These are phyloP conservation scores for Planiliza haematocheilus DNA, from an alignment of 2,113 vertebrate genomes.

Conservation along the genomic window DNA sequence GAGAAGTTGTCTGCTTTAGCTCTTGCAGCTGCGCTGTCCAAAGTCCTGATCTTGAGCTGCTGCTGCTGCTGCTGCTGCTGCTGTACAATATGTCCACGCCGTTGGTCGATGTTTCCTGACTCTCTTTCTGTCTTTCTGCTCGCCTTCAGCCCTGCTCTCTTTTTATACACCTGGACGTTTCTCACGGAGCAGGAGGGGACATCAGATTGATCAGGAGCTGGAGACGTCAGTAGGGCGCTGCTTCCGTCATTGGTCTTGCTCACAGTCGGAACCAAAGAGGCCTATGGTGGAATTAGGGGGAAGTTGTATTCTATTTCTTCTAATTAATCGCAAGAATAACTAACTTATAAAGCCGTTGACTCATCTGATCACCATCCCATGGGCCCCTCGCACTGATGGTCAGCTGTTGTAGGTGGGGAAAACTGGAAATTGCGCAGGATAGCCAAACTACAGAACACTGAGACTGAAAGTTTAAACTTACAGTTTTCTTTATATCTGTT, in stretches of 20 bases:
- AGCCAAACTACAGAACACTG: neutral
- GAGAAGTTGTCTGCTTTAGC: conserved; percentile 40
- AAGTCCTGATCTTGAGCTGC: conserved; percentile 77
- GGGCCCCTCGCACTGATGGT: neutral
- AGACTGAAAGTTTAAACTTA: neutral
- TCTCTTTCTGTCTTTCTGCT: conserved; percentile 66
- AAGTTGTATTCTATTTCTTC: conserved; percentile 42
- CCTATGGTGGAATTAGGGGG: conserved; percentile 51
- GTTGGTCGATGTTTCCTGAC: conserved; percentile 64
- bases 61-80: conserved; percentile 34
- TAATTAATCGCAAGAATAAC: conserved; percentile 59
- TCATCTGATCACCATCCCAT: conserved; percentile 57
- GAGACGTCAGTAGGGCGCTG: conserved; percentile 91
- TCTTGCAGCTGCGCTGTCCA: conserved; percentile 74
- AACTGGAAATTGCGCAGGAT: neutral
- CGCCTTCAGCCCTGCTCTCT: conserved; percentile 55
- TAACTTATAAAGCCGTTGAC: conserved; percentile 61
- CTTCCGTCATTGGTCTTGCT: conserved; percentile 84
- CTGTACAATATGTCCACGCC: conserved; percentile 59
- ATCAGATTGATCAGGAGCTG: conserved; percentile 71
- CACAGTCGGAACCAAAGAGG: conserved; percentile 57
- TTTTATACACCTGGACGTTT: conserved; percentile 89
- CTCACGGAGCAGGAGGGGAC: conserved; percentile 71
- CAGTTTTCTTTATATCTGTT: neutral
- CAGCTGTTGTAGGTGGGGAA: neutral